Evolutionary conservation across 2,888 invertebrate species (phyloP), one percentile per base, ranked within the genome.

Genomic region (Spilosoma lubricipeda): DNA sequence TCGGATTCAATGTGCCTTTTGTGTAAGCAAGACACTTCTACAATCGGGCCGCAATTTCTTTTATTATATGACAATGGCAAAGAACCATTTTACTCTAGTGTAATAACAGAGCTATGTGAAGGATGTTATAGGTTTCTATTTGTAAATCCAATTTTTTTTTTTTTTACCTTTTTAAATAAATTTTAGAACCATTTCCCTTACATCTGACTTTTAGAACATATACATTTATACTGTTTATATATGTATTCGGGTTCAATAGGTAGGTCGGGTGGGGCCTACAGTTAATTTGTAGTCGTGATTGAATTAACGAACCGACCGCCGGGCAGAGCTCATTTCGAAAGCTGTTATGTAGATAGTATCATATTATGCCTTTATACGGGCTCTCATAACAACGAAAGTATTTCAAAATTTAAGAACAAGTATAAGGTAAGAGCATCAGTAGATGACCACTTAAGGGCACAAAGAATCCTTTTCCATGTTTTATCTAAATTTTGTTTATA

Each of bases 231-330:
- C 68, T 74, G 74, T 70, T 76, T 77, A 78, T 56, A 77, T 80
- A 85, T 80, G 78, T 79, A 79, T 84, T 82, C 71, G 80, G 82
- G 84, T 88, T 87, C 82, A 85, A 86, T 86, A 87, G 85, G 81
- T 86, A 86, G 83, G 85, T 85, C 82, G 83, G 80, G 78, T 80
- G 79, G 80, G 85, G 82, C 87, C 86, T 85, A 86, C 86, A 88
- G 89, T 89, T 91, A 90, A 93, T 92, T 93, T 91, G 90, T 90
- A 89, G 90, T 91, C 91, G 90, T 92, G 92, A 93, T 92, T 92
- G 91, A 92, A 92, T 92, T 92, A 92, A 93, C 90, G 89, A 91
- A 91, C 86, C 86, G 80, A 83, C 85, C 81, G 86, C 85, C 83
- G 79, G 82, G 86, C 83, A 82, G 84, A 88, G 87, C 87, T 89